phyloP scores from a whole-genome alignment of 2,113 vertebrate genomes.

The Microtus pennsylvanicus region DNA sequence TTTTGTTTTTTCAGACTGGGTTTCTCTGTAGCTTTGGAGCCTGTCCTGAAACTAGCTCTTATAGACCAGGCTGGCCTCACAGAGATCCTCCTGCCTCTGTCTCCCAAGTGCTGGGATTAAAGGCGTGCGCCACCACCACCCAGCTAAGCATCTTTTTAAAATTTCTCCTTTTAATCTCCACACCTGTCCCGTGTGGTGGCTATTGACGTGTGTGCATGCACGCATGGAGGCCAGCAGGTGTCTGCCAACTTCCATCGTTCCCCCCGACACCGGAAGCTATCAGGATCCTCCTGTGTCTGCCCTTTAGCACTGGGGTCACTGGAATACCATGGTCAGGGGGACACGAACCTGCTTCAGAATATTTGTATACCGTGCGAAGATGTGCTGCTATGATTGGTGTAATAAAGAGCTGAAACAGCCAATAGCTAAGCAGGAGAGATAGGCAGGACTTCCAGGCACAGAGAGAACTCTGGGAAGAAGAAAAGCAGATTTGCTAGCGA shows the following conservation, averaged over 20 bases:
- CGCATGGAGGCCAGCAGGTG: not conserved
- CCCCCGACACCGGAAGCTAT: not conserved
- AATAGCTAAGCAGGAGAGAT: not conserved
- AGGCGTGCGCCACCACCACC: too few relatives aligned
- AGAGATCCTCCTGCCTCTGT: too few relatives aligned
- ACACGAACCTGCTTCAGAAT: not conserved
- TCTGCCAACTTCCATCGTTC: not conserved
- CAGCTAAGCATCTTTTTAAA: too few relatives aligned
- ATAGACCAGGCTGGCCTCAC: too few relatives aligned
- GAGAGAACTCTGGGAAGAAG: not conserved
- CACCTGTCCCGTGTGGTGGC: not conserved
- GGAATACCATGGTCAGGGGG: too few relatives aligned
- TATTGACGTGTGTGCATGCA: not conserved
- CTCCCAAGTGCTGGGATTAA: too few relatives aligned
- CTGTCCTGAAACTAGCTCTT: too few relatives aligned
- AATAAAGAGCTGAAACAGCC: not conserved
- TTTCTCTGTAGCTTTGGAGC: too few relatives aligned
- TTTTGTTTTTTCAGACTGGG: too few relatives aligned
- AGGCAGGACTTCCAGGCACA: not conserved
- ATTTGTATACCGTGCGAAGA: not conserved
- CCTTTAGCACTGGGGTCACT: not conserved
- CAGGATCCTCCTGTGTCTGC: too few relatives aligned
- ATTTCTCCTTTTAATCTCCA: not conserved
- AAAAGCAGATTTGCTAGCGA: not conserved
- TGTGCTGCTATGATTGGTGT: not conserved